Percentiles rank a stretch among this genome's conserved stretches.
Evolutionary conservation across 2,888 invertebrate species (phyloP).

Genomic region (Morpho deidamia): DNA sequence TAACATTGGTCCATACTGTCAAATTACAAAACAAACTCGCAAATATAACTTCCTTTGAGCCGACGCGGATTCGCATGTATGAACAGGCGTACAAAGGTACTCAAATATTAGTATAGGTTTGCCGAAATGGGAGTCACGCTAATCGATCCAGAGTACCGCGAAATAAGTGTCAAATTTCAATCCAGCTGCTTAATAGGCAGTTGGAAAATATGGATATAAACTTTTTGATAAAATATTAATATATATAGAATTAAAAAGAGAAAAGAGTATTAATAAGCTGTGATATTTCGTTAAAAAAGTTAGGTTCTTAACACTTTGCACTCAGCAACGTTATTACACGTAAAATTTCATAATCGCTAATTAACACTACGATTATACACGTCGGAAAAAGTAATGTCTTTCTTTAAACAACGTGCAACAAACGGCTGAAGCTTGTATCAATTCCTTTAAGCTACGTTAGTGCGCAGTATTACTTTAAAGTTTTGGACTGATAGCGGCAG

Average conservation of each 20-base stretch:
- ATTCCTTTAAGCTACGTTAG: too few relatives aligned
- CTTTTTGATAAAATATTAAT: not conserved
- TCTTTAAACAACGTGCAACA: too few relatives aligned
- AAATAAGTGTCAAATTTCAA: conserved; percentile 19
- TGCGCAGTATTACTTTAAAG: too few relatives aligned
- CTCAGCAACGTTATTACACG: too few relatives aligned
- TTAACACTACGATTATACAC: too few relatives aligned
- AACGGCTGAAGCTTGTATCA: too few relatives aligned
- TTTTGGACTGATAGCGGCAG: too few relatives aligned
- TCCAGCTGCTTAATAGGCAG: conserved; percentile 2
- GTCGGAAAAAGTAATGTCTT: too few relatives aligned
- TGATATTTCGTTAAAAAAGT: too few relatives aligned
- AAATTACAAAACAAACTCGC: conserved; percentile 8
- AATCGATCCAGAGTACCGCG: conserved; percentile 29
- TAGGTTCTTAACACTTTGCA: too few relatives aligned
- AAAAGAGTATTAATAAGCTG: too few relatives aligned
- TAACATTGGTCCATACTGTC: not conserved
- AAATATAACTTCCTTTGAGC: not conserved
- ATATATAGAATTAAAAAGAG: not conserved
- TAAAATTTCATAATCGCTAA: too few relatives aligned
- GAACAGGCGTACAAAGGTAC: conserved; percentile 43
- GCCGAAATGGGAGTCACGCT: conserved; percentile 45
- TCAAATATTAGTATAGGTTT: conserved; percentile 47
- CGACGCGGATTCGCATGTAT: conserved; percentile 8
- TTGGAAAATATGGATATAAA: not conserved